These are phyloP conservation scores for Eulemur mongoz DNA, from an alignment of 2,797 vertebrate genomes.

Conservation along the genomic window DNA sequence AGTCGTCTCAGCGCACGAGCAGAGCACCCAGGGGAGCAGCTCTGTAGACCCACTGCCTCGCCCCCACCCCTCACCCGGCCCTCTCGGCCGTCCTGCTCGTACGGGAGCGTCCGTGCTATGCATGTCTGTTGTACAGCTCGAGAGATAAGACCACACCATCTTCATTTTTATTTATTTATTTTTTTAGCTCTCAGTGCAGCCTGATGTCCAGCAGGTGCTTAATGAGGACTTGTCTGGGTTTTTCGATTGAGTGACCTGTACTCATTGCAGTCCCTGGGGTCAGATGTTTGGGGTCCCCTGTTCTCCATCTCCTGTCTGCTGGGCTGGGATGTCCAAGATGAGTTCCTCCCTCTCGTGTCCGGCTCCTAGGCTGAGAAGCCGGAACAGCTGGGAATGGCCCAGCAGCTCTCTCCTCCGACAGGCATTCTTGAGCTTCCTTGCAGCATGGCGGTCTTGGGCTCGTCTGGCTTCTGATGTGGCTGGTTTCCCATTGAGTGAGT, in stretches of 20 bases:
- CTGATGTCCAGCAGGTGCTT: neutral
- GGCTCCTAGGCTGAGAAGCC: neutral
- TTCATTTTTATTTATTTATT: neutral
- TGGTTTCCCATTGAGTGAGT: neutral
- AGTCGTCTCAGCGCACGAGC: accelerated
- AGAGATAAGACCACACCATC: neutral
- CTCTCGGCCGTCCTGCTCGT: accelerated
- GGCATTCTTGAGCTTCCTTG: neutral
- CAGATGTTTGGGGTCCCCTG: too few relatives aligned
- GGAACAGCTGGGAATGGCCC: too few relatives aligned
- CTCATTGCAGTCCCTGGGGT: neutral
- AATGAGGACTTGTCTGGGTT: neutral
- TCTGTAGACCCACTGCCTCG: too few relatives aligned
- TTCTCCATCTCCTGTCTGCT: neutral
- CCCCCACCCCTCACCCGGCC: too few relatives aligned
- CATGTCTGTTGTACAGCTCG: neutral
- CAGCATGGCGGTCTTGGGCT: neutral
- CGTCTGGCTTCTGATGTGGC: neutral
- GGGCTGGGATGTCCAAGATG: accelerated
- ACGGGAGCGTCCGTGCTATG: neutral
- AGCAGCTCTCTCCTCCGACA: too few relatives aligned
- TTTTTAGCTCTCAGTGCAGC: accelerated
- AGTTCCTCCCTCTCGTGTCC: accelerated
- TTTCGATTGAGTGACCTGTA: neutral
- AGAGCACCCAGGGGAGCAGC: too few relatives aligned